These are phyloP conservation scores for Coremacera marginata DNA, from an alignment of 2,888 invertebrate genomes.

Conservation along the genomic window DNA sequence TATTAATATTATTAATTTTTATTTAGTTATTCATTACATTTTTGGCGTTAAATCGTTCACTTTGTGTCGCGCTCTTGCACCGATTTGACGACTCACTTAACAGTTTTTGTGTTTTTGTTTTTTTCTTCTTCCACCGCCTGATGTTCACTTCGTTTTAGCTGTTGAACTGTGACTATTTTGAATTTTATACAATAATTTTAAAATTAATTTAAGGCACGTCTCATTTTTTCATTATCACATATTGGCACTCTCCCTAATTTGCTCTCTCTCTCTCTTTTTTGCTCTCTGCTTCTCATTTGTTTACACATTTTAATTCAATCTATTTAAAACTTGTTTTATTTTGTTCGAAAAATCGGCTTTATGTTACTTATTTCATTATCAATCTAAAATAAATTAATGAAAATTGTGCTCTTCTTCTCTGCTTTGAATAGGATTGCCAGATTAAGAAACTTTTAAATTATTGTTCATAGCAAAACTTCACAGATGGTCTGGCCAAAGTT, in stretches of 20 bases:
- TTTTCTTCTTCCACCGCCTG: too few species aligned
- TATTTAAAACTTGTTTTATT: too few species aligned
- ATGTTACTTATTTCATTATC: too few species aligned
- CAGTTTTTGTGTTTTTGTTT: neutral
- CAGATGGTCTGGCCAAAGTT: too few species aligned
- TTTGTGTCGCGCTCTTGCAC: neutral
- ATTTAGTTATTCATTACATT: neutral
- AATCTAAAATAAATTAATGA: too few species aligned
- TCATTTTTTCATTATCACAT: neutral
- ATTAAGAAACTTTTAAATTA: too few species aligned
- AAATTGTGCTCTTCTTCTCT: too few species aligned
- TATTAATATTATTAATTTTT: neutral
- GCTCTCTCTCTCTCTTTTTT: neutral
- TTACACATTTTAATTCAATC: too few species aligned
- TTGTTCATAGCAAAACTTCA: too few species aligned
- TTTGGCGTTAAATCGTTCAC: neutral
- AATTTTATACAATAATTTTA: neutral
- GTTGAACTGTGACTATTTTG: constrained; percentile 40
- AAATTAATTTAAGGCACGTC: neutral
- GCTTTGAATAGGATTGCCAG: too few species aligned
- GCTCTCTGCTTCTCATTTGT: neutral
- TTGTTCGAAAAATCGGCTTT: too few species aligned
- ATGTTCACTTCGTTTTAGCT: constrained; percentile 33
- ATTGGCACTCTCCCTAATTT: neutral
- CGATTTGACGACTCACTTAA: neutral